Evolutionary conservation across 2,797 vertebrate genomes (phyloP), one percentile per base, ranked within the genome.

Genomic region (Balearica regulorum): DNA sequence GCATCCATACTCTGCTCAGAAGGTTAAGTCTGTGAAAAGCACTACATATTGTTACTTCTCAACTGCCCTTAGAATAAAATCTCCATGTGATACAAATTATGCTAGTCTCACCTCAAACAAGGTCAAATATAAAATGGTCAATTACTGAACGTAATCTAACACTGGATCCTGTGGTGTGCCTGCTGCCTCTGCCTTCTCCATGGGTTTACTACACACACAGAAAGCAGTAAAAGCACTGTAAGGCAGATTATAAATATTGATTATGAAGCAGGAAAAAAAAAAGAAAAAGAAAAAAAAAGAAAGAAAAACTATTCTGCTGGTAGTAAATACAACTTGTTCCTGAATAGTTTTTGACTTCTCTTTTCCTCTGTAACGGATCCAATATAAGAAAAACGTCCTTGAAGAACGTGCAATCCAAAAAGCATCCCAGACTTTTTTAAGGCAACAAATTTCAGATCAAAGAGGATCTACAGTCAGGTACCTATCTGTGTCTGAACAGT

Each of bases 131-230:
- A 66, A 43, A 22, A 43, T 2, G 12, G 22, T 8, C 49, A 71
- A 2, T 79, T 68, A 66, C 35, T 26, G 26, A 87, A 66, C 81
- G 53, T 4, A 84, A 77, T 21, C 39, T 53, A 51, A 80, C 33
- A 18, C 29, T 16, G 15, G 39, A 25, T 54, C 18, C 35, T 13
- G 44, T 1, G 0, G 1, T 20, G 10, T 58, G 29, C 19, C 57
- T 57, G 24, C 66, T 93, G 66, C 49, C n/a, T 58, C 26, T 85
- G 58, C 51, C 51, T 69, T 46, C 81, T 62, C 37, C 37, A 57
- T 5, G 22, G 20, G 14, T 91, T 84, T 33, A 28, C 39, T 35
- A 33, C 3, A 41, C 3, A 81, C 3, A 37, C 3, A 81, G 37
- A 81, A 73, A 78, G 22, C 28, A 75, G 26, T 19, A 44, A 77